Conservation (phyloP, 2,888 invertebrate genomes). For the Heliconius hortense region DNA sequence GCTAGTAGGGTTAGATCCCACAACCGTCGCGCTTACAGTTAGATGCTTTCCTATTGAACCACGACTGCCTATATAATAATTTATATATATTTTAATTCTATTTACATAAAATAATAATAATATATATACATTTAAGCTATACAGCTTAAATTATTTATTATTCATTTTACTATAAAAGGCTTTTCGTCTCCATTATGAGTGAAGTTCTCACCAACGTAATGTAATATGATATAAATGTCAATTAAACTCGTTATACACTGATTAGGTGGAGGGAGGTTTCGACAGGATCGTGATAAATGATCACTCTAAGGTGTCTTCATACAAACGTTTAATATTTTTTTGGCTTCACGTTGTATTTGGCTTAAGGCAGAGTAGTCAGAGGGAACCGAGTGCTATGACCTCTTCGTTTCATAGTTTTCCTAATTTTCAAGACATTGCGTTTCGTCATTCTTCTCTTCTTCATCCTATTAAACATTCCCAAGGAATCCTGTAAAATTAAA, state of each 20-base stretch:
- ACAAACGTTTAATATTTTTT: slow-evolving; percentile 3
- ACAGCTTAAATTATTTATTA: too few relatives aligned
- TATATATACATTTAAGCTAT: too few relatives aligned
- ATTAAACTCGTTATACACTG: slow-evolving; percentile 42
- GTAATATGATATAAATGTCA: slow-evolving; percentile 40
- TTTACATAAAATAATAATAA: not conserved
- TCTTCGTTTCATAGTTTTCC: not conserved
- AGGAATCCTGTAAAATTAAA: too few relatives aligned
- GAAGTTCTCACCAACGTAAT: slow-evolving; percentile 16
- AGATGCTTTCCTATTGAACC: too few relatives aligned
- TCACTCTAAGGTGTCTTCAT: slow-evolving; percentile 23
- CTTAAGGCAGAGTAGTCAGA: not conserved
- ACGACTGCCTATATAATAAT: too few relatives aligned
- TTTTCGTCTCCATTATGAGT: not conserved
- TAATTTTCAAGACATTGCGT: too few relatives aligned
- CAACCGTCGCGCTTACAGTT: too few relatives aligned
- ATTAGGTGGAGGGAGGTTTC: slow-evolving; percentile 48
- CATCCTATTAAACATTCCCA: too few relatives aligned
- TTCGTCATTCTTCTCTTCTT: too few relatives aligned
- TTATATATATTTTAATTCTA: not conserved
- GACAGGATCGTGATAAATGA: slow-evolving; percentile 47
- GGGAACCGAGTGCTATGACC: not conserved
- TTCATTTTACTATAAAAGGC: not conserved
- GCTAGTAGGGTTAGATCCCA: too few relatives aligned
- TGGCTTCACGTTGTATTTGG: not conserved